These are phyloP conservation scores for Girardinichthys multiradiatus DNA, from an alignment of 2,113 vertebrate species.

Conservation along the genomic window DNA sequence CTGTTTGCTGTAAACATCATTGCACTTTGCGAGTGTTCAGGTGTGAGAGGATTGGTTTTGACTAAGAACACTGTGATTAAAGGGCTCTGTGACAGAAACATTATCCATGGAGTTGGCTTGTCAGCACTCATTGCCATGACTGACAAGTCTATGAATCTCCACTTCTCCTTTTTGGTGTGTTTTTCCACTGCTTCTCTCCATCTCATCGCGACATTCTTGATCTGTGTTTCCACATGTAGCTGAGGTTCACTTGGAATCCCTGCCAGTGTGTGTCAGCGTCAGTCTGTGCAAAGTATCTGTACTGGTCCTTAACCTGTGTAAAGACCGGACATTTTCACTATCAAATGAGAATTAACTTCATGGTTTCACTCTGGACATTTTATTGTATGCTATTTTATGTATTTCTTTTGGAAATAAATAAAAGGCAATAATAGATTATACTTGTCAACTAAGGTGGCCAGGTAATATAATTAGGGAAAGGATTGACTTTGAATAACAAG, in stretches of 20 bases:
- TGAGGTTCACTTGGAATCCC: slow-evolving; percentile 46
- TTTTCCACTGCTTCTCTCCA: slow-evolving; percentile 41
- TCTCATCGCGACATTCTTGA: slow-evolving; percentile 49
- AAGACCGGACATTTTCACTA: slow-evolving; percentile 1
- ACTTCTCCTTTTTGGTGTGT: slow-evolving; percentile 55
- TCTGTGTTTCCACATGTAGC: slow-evolving; percentile 52
- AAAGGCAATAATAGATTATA: background rate
- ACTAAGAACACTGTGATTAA: slow-evolving; percentile 75
- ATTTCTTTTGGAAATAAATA: background rate
- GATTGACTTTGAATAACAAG: background rate
- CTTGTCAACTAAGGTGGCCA: background rate
- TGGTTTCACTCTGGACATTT: slow-evolving; percentile 1
- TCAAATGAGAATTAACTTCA: background rate
- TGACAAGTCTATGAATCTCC: slow-evolving; percentile 68
- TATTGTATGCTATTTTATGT: background rate
- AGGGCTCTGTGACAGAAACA: slow-evolving; percentile 72
- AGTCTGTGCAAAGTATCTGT: slow-evolving; percentile 34
- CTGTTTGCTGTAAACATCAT: slow-evolving; percentile 63
- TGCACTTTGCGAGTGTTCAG: slow-evolving; percentile 45
- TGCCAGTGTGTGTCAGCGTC: slow-evolving; percentile 52
- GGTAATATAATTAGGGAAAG: background rate
- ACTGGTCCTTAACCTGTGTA: slow-evolving; percentile 19
- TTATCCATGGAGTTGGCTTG: slow-evolving; percentile 74
- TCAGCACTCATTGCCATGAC: slow-evolving; percentile 68
- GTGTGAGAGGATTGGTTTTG: slow-evolving; percentile 68